Base-by-base conservation (phyloP, 2,888 invertebrate species). In the Hedya salicella region DNA sequence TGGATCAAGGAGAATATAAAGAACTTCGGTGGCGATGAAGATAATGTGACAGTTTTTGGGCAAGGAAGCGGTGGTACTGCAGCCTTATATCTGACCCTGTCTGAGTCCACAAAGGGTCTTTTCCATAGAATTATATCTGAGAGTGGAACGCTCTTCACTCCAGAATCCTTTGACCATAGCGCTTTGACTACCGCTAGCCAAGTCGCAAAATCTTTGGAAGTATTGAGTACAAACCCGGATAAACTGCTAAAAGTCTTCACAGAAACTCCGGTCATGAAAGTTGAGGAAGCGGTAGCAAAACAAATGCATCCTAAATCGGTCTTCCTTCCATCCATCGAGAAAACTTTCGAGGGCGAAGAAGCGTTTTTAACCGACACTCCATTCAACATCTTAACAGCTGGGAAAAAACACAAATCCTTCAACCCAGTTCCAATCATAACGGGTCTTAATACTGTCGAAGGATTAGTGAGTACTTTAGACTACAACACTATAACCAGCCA, bases 361-460 rank as follows among this genome's bases (percentile, higher is more conserved):
- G 80, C 89, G 3, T 92, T 90, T 66, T 71, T 89, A n/a, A 80
- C 75, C 0, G 90, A 89, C 50, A 82, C 71, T 75, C 95, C 78
- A 54, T 94, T 74, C 71, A 93, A 87, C 46, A 82, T 93, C 8
- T 65, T 94, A 11, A 71, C 76, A 4, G 74, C 75, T 2, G 78
- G 75, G 5, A 79, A 85, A 36, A 72, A 75, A 0, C 78, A 81
- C 1, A 74, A 75, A 1, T 62, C 69, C 1, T 86, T 87, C 36
- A 79, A 89, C 17, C 83, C 89, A 0, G 91, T 93, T 5, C 94
- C 94, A 0, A 77, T 89, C 0, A 86, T 94, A 3, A 84, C 93
- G 70, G 94, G 94, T 0, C 78, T 93, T 0, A 93, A 91, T 57
- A 93, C 93, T 0, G 92, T 91, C 0, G 94, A 94, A 79, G 94